phyloP scores from a whole-genome alignment of 1,140 invertebrate species.

The Cydia strobilella region DNA sequence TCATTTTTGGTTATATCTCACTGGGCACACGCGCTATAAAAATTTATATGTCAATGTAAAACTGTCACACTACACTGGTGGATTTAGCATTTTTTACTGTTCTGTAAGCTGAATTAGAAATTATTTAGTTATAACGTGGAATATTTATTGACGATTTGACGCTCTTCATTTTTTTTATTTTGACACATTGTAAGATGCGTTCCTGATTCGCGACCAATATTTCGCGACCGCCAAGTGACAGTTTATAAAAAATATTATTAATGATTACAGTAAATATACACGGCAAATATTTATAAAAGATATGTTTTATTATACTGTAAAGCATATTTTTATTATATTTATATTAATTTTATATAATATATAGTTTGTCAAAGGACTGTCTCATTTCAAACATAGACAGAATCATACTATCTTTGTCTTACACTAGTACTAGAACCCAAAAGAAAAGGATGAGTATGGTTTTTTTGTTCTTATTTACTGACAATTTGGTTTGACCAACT shows the following conservation, averaged over 20 bases:
- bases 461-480: too few species aligned
- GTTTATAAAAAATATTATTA: neutral
- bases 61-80: conserved; percentile 44
- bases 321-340: neutral
- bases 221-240: neutral
- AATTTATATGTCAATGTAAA: conserved; percentile 37
- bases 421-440: too few species aligned
- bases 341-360: too few species aligned
- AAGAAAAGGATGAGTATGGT: too few species aligned
- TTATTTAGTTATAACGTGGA: conserved; percentile 53
- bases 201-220: conserved; percentile 10
- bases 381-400: too few species aligned
- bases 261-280: neutral
- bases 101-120: conserved; percentile 40
- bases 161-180: conserved; percentile 54
- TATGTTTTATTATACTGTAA: neutral
- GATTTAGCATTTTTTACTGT: conserved; percentile 62
- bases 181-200: conserved; percentile 41
- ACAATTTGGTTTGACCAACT: too few species aligned
- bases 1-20: conserved; percentile 66
- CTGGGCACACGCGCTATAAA: conserved; percentile 43
- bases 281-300: neutral
- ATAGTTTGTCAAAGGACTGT: too few species aligned
- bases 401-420: too few species aligned
- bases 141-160: conserved; percentile 63